Evolutionary conservation across 1,140 invertebrate genomes (phyloP).

Genomic region (fruit fly (Drosophila melanogaster)): Release_6_plus_ISO1_MT NT_033779.5:17992001-17992500

Average conservation of each 20-base stretch:
- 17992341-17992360: background rate
- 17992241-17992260: constrained; percentile 72
- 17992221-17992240: constrained; percentile 78
- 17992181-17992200: constrained; percentile 70
- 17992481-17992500: no score
- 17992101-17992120: constrained; percentile 8
- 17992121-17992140: constrained; percentile 8
- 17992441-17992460: background rate
- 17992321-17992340: constrained; percentile 41
- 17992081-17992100: constrained; percentile 35
- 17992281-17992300: constrained; percentile 31
- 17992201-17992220: constrained; percentile 79
- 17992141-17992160: constrained; percentile 58
- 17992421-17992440: background rate
- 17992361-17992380: constrained; percentile 4
- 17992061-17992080: constrained; percentile 81
- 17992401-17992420: background rate
- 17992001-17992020: constrained; percentile 23
- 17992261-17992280: constrained; percentile 21
- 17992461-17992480: no score
- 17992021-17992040: constrained; percentile 62
- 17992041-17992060: constrained; percentile 77
- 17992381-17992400: background rate
- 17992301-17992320: constrained; percentile 3
- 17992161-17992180: constrained; percentile 11